phyloP scores from a whole-genome alignment of 1,140 invertebrate genomes.

The Temnothorax longispinosus region DNA sequence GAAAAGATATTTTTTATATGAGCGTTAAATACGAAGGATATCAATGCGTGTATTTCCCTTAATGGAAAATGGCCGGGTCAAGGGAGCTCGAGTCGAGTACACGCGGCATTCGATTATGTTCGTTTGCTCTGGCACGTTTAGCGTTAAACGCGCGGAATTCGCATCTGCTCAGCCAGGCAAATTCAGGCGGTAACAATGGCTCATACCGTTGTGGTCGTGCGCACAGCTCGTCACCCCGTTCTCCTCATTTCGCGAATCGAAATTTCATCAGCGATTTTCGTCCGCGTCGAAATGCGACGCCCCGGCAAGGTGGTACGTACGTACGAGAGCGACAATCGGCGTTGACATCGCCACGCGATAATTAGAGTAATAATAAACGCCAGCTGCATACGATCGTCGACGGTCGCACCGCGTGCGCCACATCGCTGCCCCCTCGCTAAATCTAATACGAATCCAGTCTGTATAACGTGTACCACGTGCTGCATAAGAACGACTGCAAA shows the following conservation, averaged over 20 bases:
- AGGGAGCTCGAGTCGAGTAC: constrained; percentile 1
- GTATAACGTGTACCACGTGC: not conserved
- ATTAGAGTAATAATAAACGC: constrained; percentile 64
- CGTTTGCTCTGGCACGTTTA: constrained; percentile 25
- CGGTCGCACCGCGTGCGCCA: constrained; percentile 15
- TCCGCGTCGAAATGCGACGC: constrained; percentile 25
- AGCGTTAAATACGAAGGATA: not conserved
- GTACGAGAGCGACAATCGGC: constrained; percentile 52
- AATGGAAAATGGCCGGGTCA: not conserved
- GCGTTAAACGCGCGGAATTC: constrained; percentile 33
- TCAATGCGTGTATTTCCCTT: not conserved
- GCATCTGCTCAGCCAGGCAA: constrained; percentile 3
- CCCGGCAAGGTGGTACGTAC: constrained; percentile 14
- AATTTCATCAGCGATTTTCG: constrained; percentile 40
- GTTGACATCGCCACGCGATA: constrained; percentile 45
- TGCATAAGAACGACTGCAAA: not conserved
- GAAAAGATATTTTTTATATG: not conserved
- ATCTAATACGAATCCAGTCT: constrained; percentile 42
- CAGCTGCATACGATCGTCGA: constrained; percentile 41
- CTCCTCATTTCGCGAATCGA: constrained; percentile 1
- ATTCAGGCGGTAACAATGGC: constrained; percentile 40
- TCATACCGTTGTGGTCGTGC: not conserved
- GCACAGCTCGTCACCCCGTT: not conserved
- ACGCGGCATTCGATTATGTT: constrained; percentile 37
- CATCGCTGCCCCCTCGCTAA: constrained; percentile 28